Evolutionary conservation across 2,797 vertebrate species (phyloP).

Genomic region (Cyclura pinguis): DNA sequence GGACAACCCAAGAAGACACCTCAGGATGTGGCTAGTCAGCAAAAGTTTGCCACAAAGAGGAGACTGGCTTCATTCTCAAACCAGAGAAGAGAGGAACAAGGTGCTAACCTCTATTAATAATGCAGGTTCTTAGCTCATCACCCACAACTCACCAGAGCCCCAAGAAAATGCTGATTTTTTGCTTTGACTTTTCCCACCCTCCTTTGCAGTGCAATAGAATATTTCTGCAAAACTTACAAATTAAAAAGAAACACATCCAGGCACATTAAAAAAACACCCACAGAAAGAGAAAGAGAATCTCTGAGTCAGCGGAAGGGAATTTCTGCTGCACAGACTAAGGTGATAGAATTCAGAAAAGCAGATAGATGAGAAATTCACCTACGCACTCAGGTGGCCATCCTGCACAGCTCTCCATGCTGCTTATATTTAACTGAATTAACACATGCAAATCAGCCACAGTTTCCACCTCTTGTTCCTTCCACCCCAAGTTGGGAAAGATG

Average conservation of each 20-base stretch:
- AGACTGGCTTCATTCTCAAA: neutral
- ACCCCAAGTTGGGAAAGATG: neutral
- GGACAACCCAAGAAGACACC: neutral
- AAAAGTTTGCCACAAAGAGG: neutral
- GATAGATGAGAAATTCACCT: neutral
- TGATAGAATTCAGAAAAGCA: neutral
- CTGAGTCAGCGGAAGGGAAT: neutral
- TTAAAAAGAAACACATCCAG: neutral
- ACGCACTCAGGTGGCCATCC: neutral
- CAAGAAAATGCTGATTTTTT: constrained; percentile 18
- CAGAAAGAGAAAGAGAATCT: too few species aligned
- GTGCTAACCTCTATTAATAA: neutral
- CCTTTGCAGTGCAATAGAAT: neutral
- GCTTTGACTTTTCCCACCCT: neutral
- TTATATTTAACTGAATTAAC: neutral
- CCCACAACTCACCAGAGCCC: accelerated
- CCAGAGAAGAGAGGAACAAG: neutral
- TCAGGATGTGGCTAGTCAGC: neutral
- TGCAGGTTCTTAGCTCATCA: neutral
- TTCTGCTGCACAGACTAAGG: neutral
- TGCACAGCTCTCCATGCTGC: neutral
- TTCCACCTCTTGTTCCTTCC: neutral
- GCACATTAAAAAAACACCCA: neutral
- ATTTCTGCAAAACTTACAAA: constrained; percentile 19
- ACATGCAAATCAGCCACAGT: neutral